These are phyloP conservation scores for Dasyornis broadbenti DNA, from an alignment of 2,113 vertebrate species.

Conservation along the genomic window DNA sequence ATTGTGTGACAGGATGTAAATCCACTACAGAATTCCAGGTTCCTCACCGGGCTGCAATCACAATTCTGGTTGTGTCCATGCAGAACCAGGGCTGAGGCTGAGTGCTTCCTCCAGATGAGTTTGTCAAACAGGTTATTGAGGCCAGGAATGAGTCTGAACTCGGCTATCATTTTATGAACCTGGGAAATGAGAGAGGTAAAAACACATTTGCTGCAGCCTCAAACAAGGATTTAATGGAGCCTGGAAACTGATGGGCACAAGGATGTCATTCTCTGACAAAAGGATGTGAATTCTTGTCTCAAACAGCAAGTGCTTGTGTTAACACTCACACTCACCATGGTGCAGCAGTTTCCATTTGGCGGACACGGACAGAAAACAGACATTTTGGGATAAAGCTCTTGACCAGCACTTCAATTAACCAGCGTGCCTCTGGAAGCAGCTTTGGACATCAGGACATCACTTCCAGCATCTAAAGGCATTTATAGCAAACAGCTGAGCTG, in stretches of 20 bases:
- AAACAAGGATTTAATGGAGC: accelerated
- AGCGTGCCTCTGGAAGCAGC: not conserved
- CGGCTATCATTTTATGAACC: slow-evolving; percentile 98
- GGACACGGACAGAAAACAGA: not conserved
- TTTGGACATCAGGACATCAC: not conserved
- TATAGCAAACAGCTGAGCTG: not conserved
- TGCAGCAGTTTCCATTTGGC: not conserved
- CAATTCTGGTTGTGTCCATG: slow-evolving; percentile 98
- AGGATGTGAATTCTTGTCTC: not conserved
- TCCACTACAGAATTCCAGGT: not conserved
- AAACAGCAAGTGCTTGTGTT: not conserved
- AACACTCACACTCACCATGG: not conserved
- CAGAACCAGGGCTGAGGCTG: slow-evolving; percentile 85
- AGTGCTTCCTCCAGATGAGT: slow-evolving; percentile 97
- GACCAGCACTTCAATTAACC: not conserved
- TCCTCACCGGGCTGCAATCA: slow-evolving; percentile 94
- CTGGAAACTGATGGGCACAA: not conserved
- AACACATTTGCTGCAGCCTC: not conserved
- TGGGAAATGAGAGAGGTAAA: slow-evolving; percentile 50
- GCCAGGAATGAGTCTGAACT: slow-evolving; percentile 94
- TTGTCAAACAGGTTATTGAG: slow-evolving; percentile 98
- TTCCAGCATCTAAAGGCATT: not conserved
- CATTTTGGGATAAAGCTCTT: not conserved
- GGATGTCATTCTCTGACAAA: not conserved
- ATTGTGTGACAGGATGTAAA: not conserved